Conservation (phyloP, 2,113 vertebrate species). For the Pteruthius melanotis region DNA sequence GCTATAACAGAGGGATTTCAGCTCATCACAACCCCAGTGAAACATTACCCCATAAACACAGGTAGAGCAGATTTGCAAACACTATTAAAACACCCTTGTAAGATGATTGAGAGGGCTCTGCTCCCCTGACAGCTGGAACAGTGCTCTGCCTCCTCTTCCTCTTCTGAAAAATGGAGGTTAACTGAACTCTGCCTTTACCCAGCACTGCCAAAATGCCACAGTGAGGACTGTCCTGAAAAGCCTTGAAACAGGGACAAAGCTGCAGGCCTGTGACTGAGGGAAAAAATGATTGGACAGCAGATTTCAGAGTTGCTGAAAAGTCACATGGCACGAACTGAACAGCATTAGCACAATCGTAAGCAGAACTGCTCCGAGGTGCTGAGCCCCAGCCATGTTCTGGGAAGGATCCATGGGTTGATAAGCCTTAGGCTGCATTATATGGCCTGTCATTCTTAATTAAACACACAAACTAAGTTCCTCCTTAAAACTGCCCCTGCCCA, state of each 20-base stretch:
- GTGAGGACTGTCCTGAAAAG: not conserved
- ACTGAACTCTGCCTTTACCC: not conserved
- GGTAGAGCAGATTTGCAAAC: not conserved
- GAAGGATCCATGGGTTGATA: not conserved
- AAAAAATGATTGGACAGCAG: not conserved
- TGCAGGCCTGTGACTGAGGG: not conserved
- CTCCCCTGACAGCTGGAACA: not conserved
- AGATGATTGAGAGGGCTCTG: not conserved
- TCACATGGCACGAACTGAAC: not conserved
- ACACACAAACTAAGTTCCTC: not conserved
- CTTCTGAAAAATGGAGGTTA: not conserved
- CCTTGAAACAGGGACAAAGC: not conserved
- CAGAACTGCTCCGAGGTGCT: not conserved
- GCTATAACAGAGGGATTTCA: not conserved
- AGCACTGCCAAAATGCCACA: not conserved
- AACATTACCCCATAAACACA: not conserved
- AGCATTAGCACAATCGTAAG: accelerated
- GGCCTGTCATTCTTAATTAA: not conserved
- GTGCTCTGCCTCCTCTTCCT: not conserved
- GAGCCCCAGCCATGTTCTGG: not conserved
- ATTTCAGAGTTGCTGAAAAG: not conserved
- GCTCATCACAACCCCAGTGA: not conserved
- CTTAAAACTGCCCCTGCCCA: not conserved
- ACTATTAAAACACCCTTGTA: not conserved
- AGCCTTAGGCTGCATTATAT: not conserved